phyloP scores from a whole-genome alignment of 2,888 invertebrate genomes.

The Leptinotarsa haldemani region DNA sequence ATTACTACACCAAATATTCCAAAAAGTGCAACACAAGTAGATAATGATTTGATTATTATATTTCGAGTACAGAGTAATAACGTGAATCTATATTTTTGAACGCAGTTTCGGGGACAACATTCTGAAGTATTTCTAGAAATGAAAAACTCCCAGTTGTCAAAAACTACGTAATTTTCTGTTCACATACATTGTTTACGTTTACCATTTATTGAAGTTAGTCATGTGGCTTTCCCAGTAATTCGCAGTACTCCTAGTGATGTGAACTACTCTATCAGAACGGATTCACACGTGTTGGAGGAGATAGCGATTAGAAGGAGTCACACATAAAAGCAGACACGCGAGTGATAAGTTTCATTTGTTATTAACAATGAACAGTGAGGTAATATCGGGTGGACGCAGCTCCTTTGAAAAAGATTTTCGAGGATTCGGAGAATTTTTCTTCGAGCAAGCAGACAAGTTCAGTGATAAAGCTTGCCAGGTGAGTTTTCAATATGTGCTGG shows the following conservation, averaged over 20 bases:
- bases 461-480: constrained; percentile 51
- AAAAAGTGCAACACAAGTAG: too few species aligned
- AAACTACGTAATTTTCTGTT: neutral
- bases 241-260: neutral
- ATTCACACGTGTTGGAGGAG: neutral
- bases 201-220: neutral
- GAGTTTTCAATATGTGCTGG: constrained; percentile 13
- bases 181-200: neutral
- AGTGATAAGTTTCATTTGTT: neutral
- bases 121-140: too few species aligned
- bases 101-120: too few species aligned
- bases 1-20: too few species aligned
- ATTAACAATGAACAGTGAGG: constrained; percentile 2
- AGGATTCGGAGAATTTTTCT: constrained; percentile 51
- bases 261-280: constrained; percentile 4
- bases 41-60: too few species aligned
- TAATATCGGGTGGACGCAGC: constrained; percentile 24
- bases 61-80: too few species aligned
- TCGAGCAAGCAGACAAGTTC: constrained; percentile 47
- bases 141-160: too few species aligned
- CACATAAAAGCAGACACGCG: neutral
- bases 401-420: constrained; percentile 38
- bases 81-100: too few species aligned
- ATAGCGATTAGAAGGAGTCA: neutral
- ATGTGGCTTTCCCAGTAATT: neutral